Base-by-base conservation (phyloP, 1,140 invertebrate species). In the Dysdera silvatica region DNA sequence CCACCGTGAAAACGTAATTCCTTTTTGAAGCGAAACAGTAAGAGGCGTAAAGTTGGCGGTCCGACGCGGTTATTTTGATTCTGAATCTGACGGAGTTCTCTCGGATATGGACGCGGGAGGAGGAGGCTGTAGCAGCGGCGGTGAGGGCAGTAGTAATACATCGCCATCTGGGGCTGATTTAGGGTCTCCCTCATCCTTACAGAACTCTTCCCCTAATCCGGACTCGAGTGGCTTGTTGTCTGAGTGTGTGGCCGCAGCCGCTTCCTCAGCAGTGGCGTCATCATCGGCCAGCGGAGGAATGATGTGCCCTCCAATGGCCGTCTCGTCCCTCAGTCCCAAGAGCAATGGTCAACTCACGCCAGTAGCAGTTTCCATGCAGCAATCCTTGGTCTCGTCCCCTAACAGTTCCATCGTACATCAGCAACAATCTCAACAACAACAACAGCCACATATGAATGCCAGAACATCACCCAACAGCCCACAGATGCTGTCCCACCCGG, bases 61-160 rank as follows among this genome's bases (percentile, higher is more conserved):
- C 37, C 59, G 59, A 41, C 41, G 59, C 51, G 29, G 54, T 47
- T 52, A 52, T n/a, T n/a, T n/a, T n/a, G n/a, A n/a, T n/a, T n/a
- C 37, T 10, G 7, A 61, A 54, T 61, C 49, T 49, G 59, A 49
- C 49, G 59, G 59, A 61, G 59, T 49, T 24, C 8, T 18, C 40
- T 18, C 14, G 33, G 48, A 12, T 41, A 18, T 40, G 10, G 23
- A 32, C 31, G 53, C 26, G 33, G 23, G 26, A 40, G 31, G 33
- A 54, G 31, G 37, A 52, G 35, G 47, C 31, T 24, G 47, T 43
- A 24, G 41, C 54, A 29, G 10, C 40, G 32, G 29, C 43, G 40
- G 57, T 35, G 64, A 66, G 53, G 64, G 57, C 14, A 66, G 64
- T 35, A 66, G 64, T n/a, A 65, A 48, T 45, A 58, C 55, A 45